Percentiles rank a stretch among this genome's conserved stretches.
Conservation (phyloP, 1,140 invertebrate species). For the Camponotus floridanus region DNA sequence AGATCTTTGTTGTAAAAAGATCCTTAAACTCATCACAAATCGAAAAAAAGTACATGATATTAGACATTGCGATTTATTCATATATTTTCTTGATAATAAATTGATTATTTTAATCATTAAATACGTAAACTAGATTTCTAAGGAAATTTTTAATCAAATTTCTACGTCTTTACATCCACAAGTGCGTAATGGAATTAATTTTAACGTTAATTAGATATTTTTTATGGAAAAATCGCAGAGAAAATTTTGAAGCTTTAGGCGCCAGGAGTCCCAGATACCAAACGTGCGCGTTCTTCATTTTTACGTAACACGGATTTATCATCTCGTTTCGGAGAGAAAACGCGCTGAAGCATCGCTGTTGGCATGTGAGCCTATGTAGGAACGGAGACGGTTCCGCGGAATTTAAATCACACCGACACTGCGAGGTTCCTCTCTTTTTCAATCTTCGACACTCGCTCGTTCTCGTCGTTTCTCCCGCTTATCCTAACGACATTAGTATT, state of each 20-base stretch:
- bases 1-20: neutral
- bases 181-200: neutral
- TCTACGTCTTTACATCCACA: neutral
- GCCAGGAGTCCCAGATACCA: neutral
- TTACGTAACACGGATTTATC: slow-evolving; percentile 67
- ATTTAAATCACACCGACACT: slow-evolving; percentile 75
- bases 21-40: neutral
- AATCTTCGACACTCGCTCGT: slow-evolving; percentile 18
- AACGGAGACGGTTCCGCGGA: slow-evolving; percentile 68
- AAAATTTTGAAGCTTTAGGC: neutral
- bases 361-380: slow-evolving; percentile 70
- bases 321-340: slow-evolving; percentile 60
- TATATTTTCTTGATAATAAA: neutral
- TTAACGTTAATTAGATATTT: neutral
- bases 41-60: neutral
- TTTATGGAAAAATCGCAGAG: neutral
- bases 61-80: neutral
- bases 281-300: neutral
- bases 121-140: neutral
- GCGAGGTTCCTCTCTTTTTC: slow-evolving; percentile 22
- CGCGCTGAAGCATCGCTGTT: slow-evolving; percentile 52
- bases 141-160: neutral
- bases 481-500: slow-evolving; percentile 80
- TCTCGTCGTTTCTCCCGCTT: slow-evolving; percentile 45
- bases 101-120: neutral